These are phyloP conservation scores for Lerema accius DNA, from an alignment of 1,140 invertebrate genomes.

Conservation along the genomic window DNA sequence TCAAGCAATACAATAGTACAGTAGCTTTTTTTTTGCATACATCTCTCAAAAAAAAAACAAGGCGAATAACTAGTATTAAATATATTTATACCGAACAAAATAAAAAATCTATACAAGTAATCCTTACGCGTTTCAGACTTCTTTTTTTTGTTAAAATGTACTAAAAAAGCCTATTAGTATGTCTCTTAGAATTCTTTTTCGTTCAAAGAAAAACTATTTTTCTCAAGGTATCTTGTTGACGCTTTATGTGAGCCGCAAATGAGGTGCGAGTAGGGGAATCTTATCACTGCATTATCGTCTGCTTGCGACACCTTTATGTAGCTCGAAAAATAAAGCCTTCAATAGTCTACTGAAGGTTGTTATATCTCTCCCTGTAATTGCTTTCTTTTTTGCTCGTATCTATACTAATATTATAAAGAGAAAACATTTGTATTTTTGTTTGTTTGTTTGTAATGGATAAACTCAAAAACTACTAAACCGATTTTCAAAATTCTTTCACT, in stretches of 20 bases:
- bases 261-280: conserved; percentile 25
- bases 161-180: too few relatives aligned
- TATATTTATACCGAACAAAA: too few relatives aligned
- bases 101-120: background rate
- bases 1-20: too few relatives aligned
- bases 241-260: conserved; percentile 25
- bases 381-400: conserved; percentile 6
- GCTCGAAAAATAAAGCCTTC: conserved; percentile 9
- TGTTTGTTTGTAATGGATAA: too few relatives aligned
- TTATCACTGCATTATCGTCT: conserved; percentile 34
- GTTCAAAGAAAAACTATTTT: conserved; percentile 22
- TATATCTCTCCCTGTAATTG: background rate
- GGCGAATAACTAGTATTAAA: too few relatives aligned
- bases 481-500: too few relatives aligned
- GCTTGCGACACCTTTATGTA: conserved; percentile 30
- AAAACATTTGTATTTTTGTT: too few relatives aligned
- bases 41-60: too few relatives aligned
- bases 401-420: too few relatives aligned
- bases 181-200: background rate
- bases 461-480: too few relatives aligned
- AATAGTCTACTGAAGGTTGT: conserved; percentile 16
- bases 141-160: background rate
- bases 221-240: conserved; percentile 14
- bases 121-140: background rate
- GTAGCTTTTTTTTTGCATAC: too few relatives aligned